A percentile compares a stretch with the other conserved stretches of the same genome.
phyloP scores from a whole-genome alignment of 2,888 invertebrate genomes.

The Phaonia tiefii region DNA sequence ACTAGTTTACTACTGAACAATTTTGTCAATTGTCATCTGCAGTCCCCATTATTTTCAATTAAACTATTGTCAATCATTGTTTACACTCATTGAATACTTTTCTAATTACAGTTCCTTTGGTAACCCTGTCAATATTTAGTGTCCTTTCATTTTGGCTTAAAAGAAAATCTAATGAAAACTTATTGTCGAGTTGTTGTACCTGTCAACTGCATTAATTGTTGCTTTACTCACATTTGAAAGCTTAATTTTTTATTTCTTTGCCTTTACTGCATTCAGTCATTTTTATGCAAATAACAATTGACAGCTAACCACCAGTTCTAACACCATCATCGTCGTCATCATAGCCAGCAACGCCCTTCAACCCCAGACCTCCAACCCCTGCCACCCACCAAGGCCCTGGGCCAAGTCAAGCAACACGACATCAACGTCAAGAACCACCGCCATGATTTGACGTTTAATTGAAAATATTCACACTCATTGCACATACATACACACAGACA shows the following conservation, averaged over 20 bases:
- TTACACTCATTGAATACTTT: not conserved
- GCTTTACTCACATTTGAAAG: slow-evolving; percentile 23
- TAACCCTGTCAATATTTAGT: not conserved
- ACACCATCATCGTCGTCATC: slow-evolving; percentile 40
- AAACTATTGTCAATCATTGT: too few relatives aligned
- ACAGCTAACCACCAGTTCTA: slow-evolving; percentile 42
- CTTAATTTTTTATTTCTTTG: slow-evolving; percentile 15
- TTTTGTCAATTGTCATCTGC: too few relatives aligned
- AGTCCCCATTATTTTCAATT: too few relatives aligned
- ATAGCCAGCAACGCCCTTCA: not conserved
- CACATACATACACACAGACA: not conserved
- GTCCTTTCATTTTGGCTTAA: not conserved
- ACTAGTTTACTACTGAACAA: not conserved
- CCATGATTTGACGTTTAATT: slow-evolving; percentile 64
- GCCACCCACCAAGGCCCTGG: not conserved
- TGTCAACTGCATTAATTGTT: slow-evolving; percentile 58
- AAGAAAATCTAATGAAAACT: not conserved
- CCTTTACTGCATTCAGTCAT: slow-evolving; percentile 26
- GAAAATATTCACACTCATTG: slow-evolving; percentile 58
- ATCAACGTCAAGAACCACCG: slow-evolving; percentile 38
- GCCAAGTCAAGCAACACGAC: slow-evolving; percentile 9
- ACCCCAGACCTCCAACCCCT: not conserved
- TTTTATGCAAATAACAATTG: slow-evolving; percentile 57
- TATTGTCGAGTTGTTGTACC: slow-evolving; percentile 36
- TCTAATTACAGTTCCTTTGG: not conserved